Percentiles rank a stretch among this genome's conserved stretches.
These are phyloP conservation scores for Ladona fulva DNA, from an alignment of 1,140 invertebrate species.

Conservation along the genomic window DNA sequence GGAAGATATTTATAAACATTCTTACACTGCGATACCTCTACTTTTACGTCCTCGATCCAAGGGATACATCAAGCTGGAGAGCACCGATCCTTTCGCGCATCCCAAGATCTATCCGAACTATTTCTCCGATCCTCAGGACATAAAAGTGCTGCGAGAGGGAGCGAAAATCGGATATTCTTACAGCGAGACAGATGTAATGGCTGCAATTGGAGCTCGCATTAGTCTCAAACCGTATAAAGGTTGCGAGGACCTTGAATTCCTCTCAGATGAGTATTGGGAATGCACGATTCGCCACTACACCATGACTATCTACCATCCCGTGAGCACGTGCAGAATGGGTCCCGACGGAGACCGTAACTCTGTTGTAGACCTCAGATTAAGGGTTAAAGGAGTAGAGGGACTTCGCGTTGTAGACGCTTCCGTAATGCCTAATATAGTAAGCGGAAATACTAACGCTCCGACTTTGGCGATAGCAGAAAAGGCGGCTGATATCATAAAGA, in stretches of 20 bases:
- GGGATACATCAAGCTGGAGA: slow-evolving; percentile 46
- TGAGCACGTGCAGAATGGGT: slow-evolving; percentile 90
- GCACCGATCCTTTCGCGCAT: slow-evolving; percentile 44
- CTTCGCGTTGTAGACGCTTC: slow-evolving; percentile 46
- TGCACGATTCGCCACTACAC: slow-evolving; percentile 47
- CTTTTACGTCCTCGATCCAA: slow-evolving; percentile 10
- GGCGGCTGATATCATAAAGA: slow-evolving; percentile 53
- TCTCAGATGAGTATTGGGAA: slow-evolving; percentile 17
- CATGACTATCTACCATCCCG: slow-evolving; percentile 75
- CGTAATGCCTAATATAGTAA: slow-evolving; percentile 45
- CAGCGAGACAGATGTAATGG: slow-evolving; percentile 46
- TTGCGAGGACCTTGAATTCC: slow-evolving; percentile 6
- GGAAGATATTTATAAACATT: slow-evolving; percentile 34
- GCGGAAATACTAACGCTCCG: slow-evolving; percentile 55
- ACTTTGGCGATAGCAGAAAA: slow-evolving; percentile 62
- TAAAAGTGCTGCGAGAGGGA: slow-evolving; percentile 31
- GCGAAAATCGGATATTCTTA: slow-evolving; percentile 22
- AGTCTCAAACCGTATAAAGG: slow-evolving; percentile 28
- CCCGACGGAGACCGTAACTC: slow-evolving; percentile 40
- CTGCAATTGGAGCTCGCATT: slow-evolving; percentile 34
- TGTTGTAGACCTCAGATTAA: slow-evolving; percentile 28
- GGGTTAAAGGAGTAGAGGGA: slow-evolving; percentile 37
- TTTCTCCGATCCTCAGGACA: slow-evolving; percentile 35
- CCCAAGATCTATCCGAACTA: slow-evolving; percentile 60
- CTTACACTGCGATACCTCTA: background rate